Evolutionary conservation across 2,113 vertebrate genomes (phyloP).

Genomic region (Mastomys coucha): DNA sequence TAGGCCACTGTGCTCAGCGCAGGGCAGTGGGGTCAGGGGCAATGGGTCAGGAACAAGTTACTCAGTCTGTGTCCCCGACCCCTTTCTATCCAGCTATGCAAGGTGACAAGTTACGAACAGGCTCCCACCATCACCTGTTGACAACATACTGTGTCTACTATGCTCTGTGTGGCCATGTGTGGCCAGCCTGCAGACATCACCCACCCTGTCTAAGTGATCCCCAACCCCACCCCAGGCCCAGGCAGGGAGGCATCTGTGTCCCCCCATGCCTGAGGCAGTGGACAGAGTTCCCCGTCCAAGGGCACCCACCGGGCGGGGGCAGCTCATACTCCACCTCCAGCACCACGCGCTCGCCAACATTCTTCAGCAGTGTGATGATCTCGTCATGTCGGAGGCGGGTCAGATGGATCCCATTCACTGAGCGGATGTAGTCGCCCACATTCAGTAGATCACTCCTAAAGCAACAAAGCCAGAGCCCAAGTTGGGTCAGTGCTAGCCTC

Average conservation of each 20-base stretch:
- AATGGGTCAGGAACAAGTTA: rapidly evolving
- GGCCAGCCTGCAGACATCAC: background rate
- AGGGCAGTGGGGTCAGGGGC: background rate
- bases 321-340: conserved; percentile 98
- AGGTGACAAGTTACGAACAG: background rate
- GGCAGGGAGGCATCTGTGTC: background rate
- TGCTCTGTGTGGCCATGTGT: background rate
- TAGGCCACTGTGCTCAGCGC: background rate
- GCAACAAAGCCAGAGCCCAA: background rate
- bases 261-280: conserved; percentile 36
- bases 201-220: background rate
- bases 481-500: rapidly evolving
- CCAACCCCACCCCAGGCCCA: conserved; percentile 6
- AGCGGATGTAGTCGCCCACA: conserved; percentile 97
- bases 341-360: conserved; percentile 96
- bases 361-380: conserved; percentile 97
- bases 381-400: conserved; percentile 96
- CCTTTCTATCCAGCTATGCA: background rate
- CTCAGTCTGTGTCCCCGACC: background rate
- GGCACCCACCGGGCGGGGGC: conserved; percentile 92
- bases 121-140: background rate
- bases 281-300: conserved; percentile 55
- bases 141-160: background rate
- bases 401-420: conserved; percentile 97
- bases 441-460: conserved; percentile 96